phyloP scores from a whole-genome alignment of 1,140 invertebrate species.

The Hypsibius dujardini region DNA sequence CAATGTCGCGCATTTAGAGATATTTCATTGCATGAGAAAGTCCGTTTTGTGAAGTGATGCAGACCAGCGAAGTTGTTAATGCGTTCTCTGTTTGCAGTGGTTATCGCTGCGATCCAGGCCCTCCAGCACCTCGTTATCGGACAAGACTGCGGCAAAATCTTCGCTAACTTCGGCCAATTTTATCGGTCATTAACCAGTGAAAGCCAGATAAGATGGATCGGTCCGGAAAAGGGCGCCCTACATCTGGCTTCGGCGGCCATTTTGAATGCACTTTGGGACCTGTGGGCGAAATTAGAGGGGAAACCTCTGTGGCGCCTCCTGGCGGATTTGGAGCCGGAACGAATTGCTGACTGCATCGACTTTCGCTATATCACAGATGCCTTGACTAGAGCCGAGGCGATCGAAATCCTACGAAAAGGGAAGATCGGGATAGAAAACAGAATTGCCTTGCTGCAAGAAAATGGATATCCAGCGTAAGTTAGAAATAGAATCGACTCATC shows the following conservation, averaged over 20 bases:
- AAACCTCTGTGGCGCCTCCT: slow-evolving; percentile 74
- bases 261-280: slow-evolving; percentile 72
- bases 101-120: slow-evolving; percentile 46
- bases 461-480: slow-evolving; percentile 57
- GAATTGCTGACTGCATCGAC: slow-evolving; percentile 63
- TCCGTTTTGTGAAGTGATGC: neutral
- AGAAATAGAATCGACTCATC: too few relatives aligned
- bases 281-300: slow-evolving; percentile 61
- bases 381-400: slow-evolving; percentile 59
- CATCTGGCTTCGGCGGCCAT: slow-evolving; percentile 72
- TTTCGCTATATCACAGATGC: slow-evolving; percentile 64
- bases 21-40: too few relatives aligned
- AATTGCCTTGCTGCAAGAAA: slow-evolving; percentile 39
- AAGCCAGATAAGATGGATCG: slow-evolving; percentile 74
- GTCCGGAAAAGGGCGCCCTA: slow-evolving; percentile 74
- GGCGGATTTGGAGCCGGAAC: slow-evolving; percentile 58
- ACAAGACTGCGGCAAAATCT: slow-evolving; percentile 47
- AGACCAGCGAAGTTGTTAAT: slow-evolving; percentile 7
- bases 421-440: slow-evolving; percentile 40
- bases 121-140: slow-evolving; percentile 49
- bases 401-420: slow-evolving; percentile 48
- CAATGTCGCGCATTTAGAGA: too few relatives aligned
- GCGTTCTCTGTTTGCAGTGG: slow-evolving; percentile 39
- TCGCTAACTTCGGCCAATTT: slow-evolving; percentile 51
- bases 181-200: slow-evolving; percentile 66